Percentiles rank a stretch among this genome's conserved stretches.
Evolutionary conservation across 2,888 invertebrate genomes (phyloP).

Genomic region (Drosophila stalkeri): DNA sequence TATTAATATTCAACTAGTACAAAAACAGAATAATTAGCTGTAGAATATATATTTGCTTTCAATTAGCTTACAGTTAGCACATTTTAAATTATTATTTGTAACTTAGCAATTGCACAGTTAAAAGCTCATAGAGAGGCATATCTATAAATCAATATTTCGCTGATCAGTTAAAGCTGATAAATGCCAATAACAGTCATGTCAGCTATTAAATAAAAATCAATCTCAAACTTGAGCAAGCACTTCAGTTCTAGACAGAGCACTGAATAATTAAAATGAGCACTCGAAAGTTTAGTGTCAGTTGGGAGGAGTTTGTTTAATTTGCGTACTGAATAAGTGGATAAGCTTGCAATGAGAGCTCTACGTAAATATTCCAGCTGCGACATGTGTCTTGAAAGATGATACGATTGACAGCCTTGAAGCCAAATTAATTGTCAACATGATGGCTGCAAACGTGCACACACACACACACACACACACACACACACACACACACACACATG

Average conservation of each 20-base stretch:
- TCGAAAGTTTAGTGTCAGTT: not conserved
- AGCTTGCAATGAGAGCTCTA: slow-evolving; percentile 17
- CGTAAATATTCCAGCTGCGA: slow-evolving; percentile 45
- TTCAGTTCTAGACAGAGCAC: not conserved
- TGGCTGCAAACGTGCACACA: slow-evolving; percentile 54
- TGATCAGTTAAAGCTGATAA: not conserved
- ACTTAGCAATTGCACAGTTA: not conserved
- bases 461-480: too few relatives aligned
- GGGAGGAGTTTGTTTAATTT: not conserved
- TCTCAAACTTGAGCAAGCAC: not conserved
- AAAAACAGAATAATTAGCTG: not conserved
- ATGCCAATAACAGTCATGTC: not conserved
- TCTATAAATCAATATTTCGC: not conserved
- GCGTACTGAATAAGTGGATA: not conserved
- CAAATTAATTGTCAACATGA: slow-evolving; percentile 77
- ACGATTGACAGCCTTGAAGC: slow-evolving; percentile 64
- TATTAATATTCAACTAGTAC: not conserved
- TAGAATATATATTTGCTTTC: not conserved
- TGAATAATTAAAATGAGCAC: not conserved
- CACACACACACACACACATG: too few relatives aligned
- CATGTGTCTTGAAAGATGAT: slow-evolving; percentile 58
- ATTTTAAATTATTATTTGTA: not conserved
- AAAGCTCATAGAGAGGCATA: not conserved
- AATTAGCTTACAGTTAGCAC: not conserved
- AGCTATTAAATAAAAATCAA: not conserved